A percentile compares a stretch with the other conserved stretches of the same genome.
phyloP scores from a whole-genome alignment of 2,888 invertebrate species.

The Caenorhabditis parvicauda region DNA sequence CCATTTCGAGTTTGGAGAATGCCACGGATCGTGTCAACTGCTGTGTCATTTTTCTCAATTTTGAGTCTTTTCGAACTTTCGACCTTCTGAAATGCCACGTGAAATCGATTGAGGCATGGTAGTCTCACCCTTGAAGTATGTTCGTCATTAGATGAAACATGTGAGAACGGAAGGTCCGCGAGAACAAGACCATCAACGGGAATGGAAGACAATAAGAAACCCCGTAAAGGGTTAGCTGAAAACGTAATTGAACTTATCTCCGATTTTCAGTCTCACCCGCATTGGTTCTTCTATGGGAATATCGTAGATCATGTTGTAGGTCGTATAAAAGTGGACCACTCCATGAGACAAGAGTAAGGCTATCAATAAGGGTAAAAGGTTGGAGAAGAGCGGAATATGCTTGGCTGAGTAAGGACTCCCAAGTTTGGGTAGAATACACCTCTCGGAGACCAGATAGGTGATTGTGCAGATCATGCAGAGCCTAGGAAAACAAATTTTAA shows the following conservation, averaged over 20 bases:
- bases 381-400: slow-evolving; percentile 41
- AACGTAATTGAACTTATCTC: background rate
- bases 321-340: slow-evolving; percentile 16
- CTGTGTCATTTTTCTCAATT: slow-evolving; percentile 27
- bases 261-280: slow-evolving; percentile 9
- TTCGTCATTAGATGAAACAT: slow-evolving; percentile 37
- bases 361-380: slow-evolving; percentile 35
- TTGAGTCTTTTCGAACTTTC: slow-evolving; percentile 30
- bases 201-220: slow-evolving; percentile 36
- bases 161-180: slow-evolving; percentile 35
- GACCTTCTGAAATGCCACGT: slow-evolving; percentile 2
- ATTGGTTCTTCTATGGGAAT: slow-evolving; percentile 6
- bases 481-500: too few relatives aligned
- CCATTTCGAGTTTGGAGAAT: slow-evolving; percentile 45
- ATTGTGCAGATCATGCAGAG: slow-evolving; percentile 30
- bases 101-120: background rate
- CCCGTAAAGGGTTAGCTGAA: slow-evolving; percentile 32
- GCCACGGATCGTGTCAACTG: slow-evolving; percentile 35
- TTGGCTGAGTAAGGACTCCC: slow-evolving; percentile 40
- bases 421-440: slow-evolving; percentile 41
- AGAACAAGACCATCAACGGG: slow-evolving; percentile 32
- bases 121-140: slow-evolving; percentile 25
- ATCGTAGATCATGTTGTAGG: slow-evolving; percentile 8
- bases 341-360: slow-evolving; percentile 25
- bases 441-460: slow-evolving; percentile 33